These are phyloP conservation scores for Brotula barbata DNA, from an alignment of 2,797 vertebrate genomes.

Conservation along the genomic window DNA sequence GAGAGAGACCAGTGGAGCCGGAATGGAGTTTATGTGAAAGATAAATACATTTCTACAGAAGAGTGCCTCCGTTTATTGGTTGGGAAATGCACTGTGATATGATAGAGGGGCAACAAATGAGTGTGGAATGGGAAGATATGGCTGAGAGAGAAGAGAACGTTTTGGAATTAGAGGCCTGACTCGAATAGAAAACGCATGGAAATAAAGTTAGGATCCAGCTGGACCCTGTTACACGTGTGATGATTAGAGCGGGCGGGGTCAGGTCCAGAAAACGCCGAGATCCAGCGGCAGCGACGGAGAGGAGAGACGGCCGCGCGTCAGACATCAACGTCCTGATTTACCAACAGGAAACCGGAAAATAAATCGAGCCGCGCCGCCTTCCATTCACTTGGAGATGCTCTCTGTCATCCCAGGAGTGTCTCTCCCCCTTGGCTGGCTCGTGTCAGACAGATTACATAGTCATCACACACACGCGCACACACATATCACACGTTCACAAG, in stretches of 20 bases:
- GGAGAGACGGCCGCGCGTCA: constrained; percentile 15
- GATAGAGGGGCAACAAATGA: constrained; percentile 79
- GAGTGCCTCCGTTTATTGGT: constrained; percentile 81
- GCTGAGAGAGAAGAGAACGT: constrained; percentile 61
- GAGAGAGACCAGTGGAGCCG: constrained; percentile 74
- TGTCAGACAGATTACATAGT: constrained; percentile 76
- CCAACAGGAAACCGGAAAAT: constrained; percentile 36
- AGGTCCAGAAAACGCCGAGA: constrained; percentile 16
- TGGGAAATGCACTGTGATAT: constrained; percentile 80
- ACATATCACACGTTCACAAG: constrained; percentile 27
- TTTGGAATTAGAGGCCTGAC: constrained; percentile 67
- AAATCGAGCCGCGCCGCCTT: constrained; percentile 11
- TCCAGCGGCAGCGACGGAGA: not conserved
- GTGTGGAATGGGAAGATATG: constrained; percentile 72
- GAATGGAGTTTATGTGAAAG: constrained; percentile 81
- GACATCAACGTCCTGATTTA: constrained; percentile 31
- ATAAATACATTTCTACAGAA: constrained; percentile 83
- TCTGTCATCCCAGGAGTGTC: constrained; percentile 51
- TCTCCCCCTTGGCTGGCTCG: constrained; percentile 63
- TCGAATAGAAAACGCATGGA: constrained; percentile 60
- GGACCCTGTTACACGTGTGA: constrained; percentile 22
- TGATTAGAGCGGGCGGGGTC: constrained; percentile 2
- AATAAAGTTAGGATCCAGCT: constrained; percentile 36
- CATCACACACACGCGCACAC: constrained; percentile 55
- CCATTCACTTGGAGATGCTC: constrained; percentile 35